Evolutionary conservation across 2,888 invertebrate genomes (phyloP).

Genomic region (Oasisia sp.): DNA sequence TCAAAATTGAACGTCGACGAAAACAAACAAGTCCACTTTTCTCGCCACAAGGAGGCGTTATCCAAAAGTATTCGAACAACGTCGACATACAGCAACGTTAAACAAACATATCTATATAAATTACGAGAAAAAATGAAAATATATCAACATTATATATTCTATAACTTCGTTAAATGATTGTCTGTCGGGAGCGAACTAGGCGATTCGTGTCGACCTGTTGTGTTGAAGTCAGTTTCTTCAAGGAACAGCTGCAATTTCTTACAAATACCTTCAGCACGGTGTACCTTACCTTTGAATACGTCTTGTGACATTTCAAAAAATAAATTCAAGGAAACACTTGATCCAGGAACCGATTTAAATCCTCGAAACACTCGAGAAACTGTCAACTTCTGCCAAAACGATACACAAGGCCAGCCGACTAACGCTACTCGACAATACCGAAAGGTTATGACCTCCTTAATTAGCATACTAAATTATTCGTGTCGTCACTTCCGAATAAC

Average conservation of each 20-base stretch:
- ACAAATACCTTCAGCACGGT: background rate
- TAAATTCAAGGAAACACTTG: background rate
- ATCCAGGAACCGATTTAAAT: background rate
- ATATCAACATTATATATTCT: background rate
- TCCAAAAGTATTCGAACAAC: background rate
- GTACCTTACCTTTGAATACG: constrained; percentile 7
- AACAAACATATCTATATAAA: background rate
- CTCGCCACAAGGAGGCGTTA: background rate
- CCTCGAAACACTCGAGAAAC: constrained; percentile 17
- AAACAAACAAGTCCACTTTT: background rate
- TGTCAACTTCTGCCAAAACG: constrained; percentile 7
- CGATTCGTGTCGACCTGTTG: constrained; percentile 1
- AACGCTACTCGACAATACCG: constrained; percentile 17
- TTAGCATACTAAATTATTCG: constrained; percentile 6
- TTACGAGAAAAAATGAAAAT: background rate
- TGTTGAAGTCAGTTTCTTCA: background rate
- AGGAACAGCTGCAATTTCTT: constrained; percentile 12
- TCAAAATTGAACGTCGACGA: constrained; percentile 11
- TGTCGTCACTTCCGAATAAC: background rate
- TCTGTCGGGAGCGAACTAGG: background rate
- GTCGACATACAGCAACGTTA: background rate
- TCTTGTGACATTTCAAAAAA: background rate
- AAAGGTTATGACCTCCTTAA: constrained; percentile 13
- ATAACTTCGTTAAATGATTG: background rate
- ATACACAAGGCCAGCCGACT: constrained; percentile 13